These are phyloP conservation scores for Brachionus rotundiformis DNA, from an alignment of 1,140 invertebrate species.

Conservation along the genomic window DNA sequence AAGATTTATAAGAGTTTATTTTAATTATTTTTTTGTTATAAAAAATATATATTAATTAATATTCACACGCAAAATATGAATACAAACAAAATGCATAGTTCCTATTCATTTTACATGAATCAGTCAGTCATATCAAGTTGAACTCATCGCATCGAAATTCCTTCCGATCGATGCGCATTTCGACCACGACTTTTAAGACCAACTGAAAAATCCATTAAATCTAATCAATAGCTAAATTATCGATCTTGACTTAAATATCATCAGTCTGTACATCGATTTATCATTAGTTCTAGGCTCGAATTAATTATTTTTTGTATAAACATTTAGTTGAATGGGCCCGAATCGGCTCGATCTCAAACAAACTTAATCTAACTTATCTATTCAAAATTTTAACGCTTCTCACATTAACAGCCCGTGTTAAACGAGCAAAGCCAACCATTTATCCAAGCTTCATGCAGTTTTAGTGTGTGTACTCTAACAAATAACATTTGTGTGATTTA, in stretches of 20 bases:
- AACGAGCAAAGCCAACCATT: not conserved
- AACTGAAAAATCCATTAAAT: slow-evolving; percentile 48
- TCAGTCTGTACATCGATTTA: slow-evolving; percentile 41
- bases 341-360: not conserved
- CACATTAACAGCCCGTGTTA: not conserved
- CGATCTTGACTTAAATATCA: slow-evolving; percentile 48
- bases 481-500: slow-evolving; percentile 43
- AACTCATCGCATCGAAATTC: slow-evolving; percentile 27
- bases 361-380: slow-evolving; percentile 35
- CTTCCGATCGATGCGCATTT: slow-evolving; percentile 16
- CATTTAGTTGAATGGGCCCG: slow-evolving; percentile 27
- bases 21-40: slow-evolving; percentile 29
- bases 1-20: not conserved
- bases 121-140: slow-evolving; percentile 12
- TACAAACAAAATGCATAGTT: slow-evolving; percentile 23
- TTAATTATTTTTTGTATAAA: slow-evolving; percentile 44
- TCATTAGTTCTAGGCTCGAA: slow-evolving; percentile 5
- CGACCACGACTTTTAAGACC: slow-evolving; percentile 23
- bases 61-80: slow-evolving; percentile 35
- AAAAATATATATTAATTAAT: slow-evolving; percentile 32
- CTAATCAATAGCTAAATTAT: slow-evolving; percentile 46
- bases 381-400: slow-evolving; percentile 5
- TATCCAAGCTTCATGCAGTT: not conserved
- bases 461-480: not conserved
- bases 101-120: slow-evolving; percentile 26